These are phyloP conservation scores for Carduelis carduelis DNA, from an alignment of 2,797 vertebrate species.

Conservation along the genomic window DNA sequence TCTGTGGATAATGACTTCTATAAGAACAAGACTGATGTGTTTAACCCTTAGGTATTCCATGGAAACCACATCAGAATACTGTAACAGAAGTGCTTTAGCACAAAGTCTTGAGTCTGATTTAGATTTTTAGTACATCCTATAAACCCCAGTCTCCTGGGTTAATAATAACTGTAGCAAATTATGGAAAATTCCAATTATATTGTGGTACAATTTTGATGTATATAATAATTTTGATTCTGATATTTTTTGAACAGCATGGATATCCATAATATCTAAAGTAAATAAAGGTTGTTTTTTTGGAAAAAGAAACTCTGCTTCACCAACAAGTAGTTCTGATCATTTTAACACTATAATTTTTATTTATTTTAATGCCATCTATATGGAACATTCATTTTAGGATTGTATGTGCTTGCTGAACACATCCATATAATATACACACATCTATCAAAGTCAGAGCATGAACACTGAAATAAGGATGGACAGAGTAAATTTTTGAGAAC, in stretches of 20 bases:
- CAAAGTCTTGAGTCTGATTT: not conserved
- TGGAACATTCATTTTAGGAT: not conserved
- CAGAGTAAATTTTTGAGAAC: not conserved
- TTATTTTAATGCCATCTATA: not conserved
- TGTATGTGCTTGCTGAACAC: not conserved
- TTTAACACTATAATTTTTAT: not conserved
- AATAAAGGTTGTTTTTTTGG: not conserved
- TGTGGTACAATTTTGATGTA: not conserved
- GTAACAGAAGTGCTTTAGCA: not conserved
- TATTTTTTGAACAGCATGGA: not conserved
- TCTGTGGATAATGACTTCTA: not conserved
- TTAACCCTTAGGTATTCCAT: not conserved
- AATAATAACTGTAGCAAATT: not conserved
- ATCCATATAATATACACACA: not conserved
- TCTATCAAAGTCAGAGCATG: not conserved
- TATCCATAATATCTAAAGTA: not conserved
- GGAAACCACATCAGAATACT: not conserved
- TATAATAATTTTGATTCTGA: not conserved
- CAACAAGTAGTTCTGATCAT: not conserved
- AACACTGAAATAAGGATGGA: not conserved
- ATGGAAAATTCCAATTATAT: not conserved
- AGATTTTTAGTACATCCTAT: not conserved
- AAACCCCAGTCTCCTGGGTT: accelerated
- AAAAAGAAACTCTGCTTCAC: not conserved
- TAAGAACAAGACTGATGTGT: not conserved